Evolutionary conservation across 1,140 invertebrate genomes (phyloP).

Genomic region (Coboldia fuscipes): DNA sequence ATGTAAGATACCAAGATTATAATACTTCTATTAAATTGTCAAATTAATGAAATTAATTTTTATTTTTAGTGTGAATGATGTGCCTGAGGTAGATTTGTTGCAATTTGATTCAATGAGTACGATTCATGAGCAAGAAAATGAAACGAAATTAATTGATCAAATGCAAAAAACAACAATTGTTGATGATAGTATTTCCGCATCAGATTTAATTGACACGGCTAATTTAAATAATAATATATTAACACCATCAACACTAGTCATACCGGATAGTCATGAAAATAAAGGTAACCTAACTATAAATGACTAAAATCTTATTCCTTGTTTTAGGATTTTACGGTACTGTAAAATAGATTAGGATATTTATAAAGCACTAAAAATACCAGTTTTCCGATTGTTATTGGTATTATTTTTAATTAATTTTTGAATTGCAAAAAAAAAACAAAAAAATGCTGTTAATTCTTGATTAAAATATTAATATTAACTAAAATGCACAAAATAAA

Average conservation of each 20-base stretch:
- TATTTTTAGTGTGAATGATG: not conserved
- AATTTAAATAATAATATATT: constrained; percentile 20
- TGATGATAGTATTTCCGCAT: constrained; percentile 16
- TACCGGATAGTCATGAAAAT: constrained; percentile 23
- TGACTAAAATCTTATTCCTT: not conserved
- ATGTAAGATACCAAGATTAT: constrained; percentile 10
- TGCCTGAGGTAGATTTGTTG: not conserved
- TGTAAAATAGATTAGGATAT: too few species aligned
- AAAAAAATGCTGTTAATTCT: too few species aligned
- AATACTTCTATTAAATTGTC: not conserved
- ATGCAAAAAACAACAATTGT: constrained; percentile 20
- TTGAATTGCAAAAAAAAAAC: too few species aligned
- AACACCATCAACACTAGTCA: constrained; percentile 21
- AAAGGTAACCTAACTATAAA: constrained; percentile 11
- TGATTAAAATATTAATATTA: too few species aligned
- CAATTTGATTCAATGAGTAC: not conserved
- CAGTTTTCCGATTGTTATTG: too few species aligned
- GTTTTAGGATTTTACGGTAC: too few species aligned
- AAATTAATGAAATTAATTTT: not conserved
- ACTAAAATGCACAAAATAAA: too few species aligned
- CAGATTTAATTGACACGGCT: constrained; percentile 7
- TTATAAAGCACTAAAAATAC: too few species aligned
- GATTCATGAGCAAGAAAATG: not conserved
- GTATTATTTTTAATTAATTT: too few species aligned
- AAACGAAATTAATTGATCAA: constrained; percentile 9